phyloP scores from a whole-genome alignment of 1,140 invertebrate genomes.

The Aplysia californica region DNA sequence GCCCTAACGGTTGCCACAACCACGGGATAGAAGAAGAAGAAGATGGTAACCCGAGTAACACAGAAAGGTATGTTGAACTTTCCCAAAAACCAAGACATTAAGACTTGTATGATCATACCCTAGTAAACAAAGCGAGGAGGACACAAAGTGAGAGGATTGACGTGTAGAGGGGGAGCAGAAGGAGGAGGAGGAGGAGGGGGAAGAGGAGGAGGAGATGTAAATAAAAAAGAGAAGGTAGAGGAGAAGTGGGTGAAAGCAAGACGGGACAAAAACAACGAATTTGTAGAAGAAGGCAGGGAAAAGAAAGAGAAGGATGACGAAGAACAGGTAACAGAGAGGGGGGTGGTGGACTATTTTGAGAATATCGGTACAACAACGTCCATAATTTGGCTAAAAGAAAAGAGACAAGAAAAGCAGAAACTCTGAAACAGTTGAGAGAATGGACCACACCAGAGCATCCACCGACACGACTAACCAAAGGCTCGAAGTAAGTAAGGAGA shows the following conservation, averaged over 20 bases:
- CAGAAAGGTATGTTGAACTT: too few species aligned
- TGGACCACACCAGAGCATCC: neutral
- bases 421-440: neutral
- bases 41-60: too few species aligned
- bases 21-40: too few species aligned
- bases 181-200: neutral
- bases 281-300: neutral
- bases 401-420: constrained; percentile 19
- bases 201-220: neutral
- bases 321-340: constrained; percentile 27
- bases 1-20: too few species aligned
- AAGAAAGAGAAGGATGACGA: constrained; percentile 16
- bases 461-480: neutral
- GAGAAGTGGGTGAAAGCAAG: neutral
- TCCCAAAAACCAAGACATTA: too few species aligned
- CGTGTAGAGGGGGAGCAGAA: neutral
- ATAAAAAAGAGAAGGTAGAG: neutral
- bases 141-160: too few species aligned
- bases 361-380: too few species aligned
- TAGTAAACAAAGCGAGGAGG: too few species aligned
- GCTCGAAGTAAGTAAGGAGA: neutral
- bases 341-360: too few species aligned
- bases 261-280: neutral
- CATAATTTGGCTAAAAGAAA: too few species aligned
- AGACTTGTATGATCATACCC: too few species aligned